Evolutionary conservation across 2,888 invertebrate genomes (phyloP).

Genomic region (Altica lythri): DNA sequence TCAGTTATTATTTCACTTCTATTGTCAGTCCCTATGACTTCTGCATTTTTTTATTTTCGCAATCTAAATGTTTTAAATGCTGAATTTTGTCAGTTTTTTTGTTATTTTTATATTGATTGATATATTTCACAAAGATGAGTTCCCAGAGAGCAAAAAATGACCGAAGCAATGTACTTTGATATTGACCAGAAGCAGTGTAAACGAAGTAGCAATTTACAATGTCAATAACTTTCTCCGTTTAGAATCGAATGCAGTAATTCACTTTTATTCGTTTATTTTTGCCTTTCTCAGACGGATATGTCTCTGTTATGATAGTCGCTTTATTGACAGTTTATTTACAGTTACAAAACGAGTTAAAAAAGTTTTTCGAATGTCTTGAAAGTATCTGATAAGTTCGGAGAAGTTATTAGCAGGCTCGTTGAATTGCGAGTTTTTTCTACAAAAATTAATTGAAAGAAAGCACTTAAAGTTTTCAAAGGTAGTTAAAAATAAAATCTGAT

Average conservation of each 20-base stretch:
- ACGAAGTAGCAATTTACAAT: constrained; percentile 21
- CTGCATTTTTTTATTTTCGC: no score
- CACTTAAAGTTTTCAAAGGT: constrained; percentile 6
- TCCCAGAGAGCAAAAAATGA: no score
- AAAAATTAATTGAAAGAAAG: constrained; percentile 10
- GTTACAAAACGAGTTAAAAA: constrained; percentile 15
- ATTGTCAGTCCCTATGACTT: no score
- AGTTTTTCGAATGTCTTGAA: constrained; percentile 12
- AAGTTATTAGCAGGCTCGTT: background rate
- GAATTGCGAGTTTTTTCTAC: constrained; percentile 2
- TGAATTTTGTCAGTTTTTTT: no score
- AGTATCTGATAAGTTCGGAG: constrained; percentile 1
- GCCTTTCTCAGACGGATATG: constrained; percentile 16
- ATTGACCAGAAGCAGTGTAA: constrained; percentile 22
- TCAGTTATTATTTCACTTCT: no score
- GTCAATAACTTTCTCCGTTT: constrained; percentile 30
- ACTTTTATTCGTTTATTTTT: constrained; percentile 22
- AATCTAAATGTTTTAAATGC: no score
- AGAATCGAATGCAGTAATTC: constrained; percentile 22
- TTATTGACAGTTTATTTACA: constrained; percentile 23
- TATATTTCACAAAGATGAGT: no score
- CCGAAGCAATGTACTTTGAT: constrained; percentile 25
- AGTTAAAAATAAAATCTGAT: constrained; percentile 9
- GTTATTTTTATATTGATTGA: no score
- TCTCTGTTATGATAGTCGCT: constrained; percentile 21